Percentiles rank a stretch among this genome's conserved stretches.
These are phyloP conservation scores for Trachops cirrhosus DNA, from an alignment of 2,797 vertebrate genomes.

Conservation along the genomic window DNA sequence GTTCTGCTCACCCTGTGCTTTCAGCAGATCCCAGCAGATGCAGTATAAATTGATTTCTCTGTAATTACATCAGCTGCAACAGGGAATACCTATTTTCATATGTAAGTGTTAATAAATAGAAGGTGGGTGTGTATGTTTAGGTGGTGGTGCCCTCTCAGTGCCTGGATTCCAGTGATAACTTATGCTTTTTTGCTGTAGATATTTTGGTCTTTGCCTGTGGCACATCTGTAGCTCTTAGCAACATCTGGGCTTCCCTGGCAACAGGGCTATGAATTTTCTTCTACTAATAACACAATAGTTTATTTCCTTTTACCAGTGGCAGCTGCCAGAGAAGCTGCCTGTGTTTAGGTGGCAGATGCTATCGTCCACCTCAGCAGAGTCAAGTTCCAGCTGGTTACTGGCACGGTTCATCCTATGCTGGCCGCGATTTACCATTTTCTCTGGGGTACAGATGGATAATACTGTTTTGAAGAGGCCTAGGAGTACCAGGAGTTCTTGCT, in stretches of 20 bases:
- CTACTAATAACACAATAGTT: not conserved
- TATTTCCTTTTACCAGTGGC: constrained; percentile 14
- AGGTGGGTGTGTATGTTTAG: not conserved
- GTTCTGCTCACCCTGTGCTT: not conserved
- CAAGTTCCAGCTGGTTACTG: constrained; percentile 60
- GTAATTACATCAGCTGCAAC: constrained; percentile 68
- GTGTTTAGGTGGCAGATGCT: constrained; percentile 71
- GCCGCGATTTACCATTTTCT: constrained; percentile 64
- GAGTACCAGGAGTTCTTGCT: constrained; percentile 58
- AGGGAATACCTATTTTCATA: constrained; percentile 66
- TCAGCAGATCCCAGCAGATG: constrained; percentile 65
- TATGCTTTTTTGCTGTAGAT: not conserved
- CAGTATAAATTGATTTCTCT: constrained; percentile 62
- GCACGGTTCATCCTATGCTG: constrained; percentile 25
- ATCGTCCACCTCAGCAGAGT: constrained; percentile 59
- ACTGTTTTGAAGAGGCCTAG: constrained; percentile 60
- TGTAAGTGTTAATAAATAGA: constrained; percentile 53
- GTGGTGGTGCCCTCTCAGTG: constrained; percentile 24
- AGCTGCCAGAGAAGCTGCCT: constrained; percentile 44
- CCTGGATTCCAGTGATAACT: constrained; percentile 40
- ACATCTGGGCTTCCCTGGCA: not conserved
- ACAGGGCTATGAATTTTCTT: constrained; percentile 39
- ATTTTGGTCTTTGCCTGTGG: constrained; percentile 30
- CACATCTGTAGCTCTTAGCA: constrained; percentile 29
- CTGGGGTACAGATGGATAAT: constrained; percentile 65